Base-by-base conservation (phyloP, 64 coral and sea anemone species). In the Orbicella faveolata region DNA sequence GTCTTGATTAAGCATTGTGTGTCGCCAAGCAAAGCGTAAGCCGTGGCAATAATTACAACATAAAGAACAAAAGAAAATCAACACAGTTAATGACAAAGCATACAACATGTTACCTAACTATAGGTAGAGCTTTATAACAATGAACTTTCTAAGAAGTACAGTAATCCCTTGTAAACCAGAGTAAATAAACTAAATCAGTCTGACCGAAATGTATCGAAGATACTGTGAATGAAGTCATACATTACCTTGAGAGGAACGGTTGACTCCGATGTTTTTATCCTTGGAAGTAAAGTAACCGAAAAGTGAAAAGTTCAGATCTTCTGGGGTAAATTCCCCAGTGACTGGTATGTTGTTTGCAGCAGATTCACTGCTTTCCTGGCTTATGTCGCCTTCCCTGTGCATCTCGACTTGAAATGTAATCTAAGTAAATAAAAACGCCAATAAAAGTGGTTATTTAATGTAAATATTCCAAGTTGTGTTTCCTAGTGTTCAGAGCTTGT, bases 11-110 rank as follows among this genome's bases (percentile, higher is more conserved):
- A 85, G 20, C 9, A 85, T 85, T 85, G 82, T 85, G 2, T 26
- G 62, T 53, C 65, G 63, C 82, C 18, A 70, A 52, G 82, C 62
- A 85, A 52, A 85, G 65, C 39, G 20, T 52, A 85, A 41, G 7
- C 26, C 41, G 64, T 85, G 35, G 61, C 65, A 85, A 37, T 85
- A 85, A 85, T 85, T 85, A 85, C 82, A 85, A 85, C 82, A 85
- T 85, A 85, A 85, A 85, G 19, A 73, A 85, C 82, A 85, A 72
- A 83, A 19, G 61, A 83, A 83, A 62, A 64, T 83, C 80, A 65
- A 83, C 55, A 36, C 61, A 62, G 18, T 64, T 66, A 79, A 79
- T 16, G 7, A 79, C 51, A 79, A 79, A 79, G 77, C 77, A 25
- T 25, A 79, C 77, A 79, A 79, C 77, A 79, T 79, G 77, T 79